Evolutionary conservation across 2,113 vertebrate species (phyloP).

Genomic region (Thymallus thymallus): DNA sequence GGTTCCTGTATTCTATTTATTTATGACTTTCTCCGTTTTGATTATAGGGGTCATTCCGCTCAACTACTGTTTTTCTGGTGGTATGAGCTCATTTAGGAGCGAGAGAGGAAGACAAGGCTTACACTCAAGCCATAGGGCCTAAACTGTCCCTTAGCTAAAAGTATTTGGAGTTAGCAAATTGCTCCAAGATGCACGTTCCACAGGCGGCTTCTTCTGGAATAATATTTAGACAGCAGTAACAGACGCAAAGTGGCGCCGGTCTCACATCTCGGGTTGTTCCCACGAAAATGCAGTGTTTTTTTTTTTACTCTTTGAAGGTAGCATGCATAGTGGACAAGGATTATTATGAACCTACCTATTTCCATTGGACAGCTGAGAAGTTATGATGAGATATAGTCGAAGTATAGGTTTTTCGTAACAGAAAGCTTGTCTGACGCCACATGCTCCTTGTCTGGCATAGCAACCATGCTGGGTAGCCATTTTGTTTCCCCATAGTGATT

Average conservation of each 20-base stretch:
- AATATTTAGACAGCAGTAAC: conserved; percentile 76
- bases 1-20: conserved; percentile 60
- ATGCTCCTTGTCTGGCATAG: too few species aligned
- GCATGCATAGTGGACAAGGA: conserved; percentile 15
- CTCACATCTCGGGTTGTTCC: conserved; percentile 71
- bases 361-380: neutral
- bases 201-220: conserved; percentile 66
- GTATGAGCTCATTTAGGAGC: conserved; percentile 39
- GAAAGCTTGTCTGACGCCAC: neutral
- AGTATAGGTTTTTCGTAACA: neutral
- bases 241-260: conserved; percentile 60
- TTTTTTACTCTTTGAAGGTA: conserved; percentile 32
- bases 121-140: conserved; percentile 65
- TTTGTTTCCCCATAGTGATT: conserved; percentile 4
- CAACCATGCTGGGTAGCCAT: conserved; percentile 39
- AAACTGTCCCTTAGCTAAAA: conserved; percentile 43
- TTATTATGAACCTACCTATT: neutral
- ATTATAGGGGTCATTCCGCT: conserved; percentile 58
- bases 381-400: neutral
- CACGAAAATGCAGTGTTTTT: conserved; percentile 67
- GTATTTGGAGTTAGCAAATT: conserved; percentile 54
- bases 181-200: conserved; percentile 53
- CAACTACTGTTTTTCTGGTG: conserved; percentile 66
- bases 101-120: conserved; percentile 50
- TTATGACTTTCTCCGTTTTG: conserved; percentile 64